These are phyloP conservation scores for Ischnus inquisitorius DNA, from an alignment of 2,888 invertebrate genomes.

Conservation along the genomic window DNA sequence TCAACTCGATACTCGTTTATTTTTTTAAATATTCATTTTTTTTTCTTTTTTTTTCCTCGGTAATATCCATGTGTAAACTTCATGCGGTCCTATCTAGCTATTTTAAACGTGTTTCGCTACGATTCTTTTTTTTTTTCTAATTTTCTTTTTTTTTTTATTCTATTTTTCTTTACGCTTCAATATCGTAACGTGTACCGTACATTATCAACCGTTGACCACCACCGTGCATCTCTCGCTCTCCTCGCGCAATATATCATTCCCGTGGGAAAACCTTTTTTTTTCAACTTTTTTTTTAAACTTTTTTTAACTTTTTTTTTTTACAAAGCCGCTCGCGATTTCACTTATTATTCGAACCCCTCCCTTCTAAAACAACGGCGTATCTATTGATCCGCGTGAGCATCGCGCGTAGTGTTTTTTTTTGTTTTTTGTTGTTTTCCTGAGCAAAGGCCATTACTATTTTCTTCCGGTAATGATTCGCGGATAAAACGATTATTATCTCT, in stretches of 20 bases:
- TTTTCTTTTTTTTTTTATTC: not conserved
- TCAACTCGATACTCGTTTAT: constrained; percentile 50
- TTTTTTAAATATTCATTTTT: constrained; percentile 5
- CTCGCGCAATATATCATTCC: not conserved
- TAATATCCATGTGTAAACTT: constrained; percentile 37
- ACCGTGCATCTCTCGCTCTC: constrained; percentile 11
- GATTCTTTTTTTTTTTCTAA: no score
- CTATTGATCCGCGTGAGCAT: constrained; percentile 31
- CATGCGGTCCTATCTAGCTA: constrained; percentile 39
- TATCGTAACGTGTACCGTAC: constrained; percentile 55
- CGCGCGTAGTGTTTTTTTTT: no score
- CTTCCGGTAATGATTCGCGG: constrained; percentile 54
- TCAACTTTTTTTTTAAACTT: no score
- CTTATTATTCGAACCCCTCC: constrained; percentile 38
- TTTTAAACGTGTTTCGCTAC: constrained; percentile 31
- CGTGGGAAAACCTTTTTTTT: not conserved
- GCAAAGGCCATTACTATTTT: constrained; percentile 68
- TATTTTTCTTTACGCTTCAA: constrained; percentile 34
- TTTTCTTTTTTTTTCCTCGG: not conserved
- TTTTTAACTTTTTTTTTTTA: constrained; percentile 10
- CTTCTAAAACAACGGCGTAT: constrained; percentile 31
- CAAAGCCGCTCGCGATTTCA: not conserved
- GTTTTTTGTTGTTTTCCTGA: no score
- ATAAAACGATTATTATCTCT: constrained; percentile 63
- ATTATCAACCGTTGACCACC: constrained; percentile 30